Conservation (phyloP, 2,888 invertebrate species). For the Prenolepis imparis region DNA sequence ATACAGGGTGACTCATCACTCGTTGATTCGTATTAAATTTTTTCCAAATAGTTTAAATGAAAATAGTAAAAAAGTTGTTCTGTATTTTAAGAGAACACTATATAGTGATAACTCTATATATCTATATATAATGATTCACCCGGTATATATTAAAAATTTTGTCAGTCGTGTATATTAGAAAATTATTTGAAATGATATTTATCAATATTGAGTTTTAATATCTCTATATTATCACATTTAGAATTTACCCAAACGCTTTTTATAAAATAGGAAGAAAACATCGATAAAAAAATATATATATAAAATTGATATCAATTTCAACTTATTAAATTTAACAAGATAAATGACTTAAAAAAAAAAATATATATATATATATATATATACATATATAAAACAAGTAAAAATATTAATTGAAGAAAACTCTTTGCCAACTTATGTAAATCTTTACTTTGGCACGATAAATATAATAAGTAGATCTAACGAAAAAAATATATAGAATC, state of each 20-base stretch:
- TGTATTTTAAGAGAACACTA: neutral
- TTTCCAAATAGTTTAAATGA: neutral
- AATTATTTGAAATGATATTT: conserved; percentile 17
- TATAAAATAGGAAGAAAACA: conserved; percentile 12
- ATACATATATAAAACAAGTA: neutral
- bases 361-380: too few species aligned
- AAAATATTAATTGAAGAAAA: neutral
- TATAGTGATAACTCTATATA: neutral
- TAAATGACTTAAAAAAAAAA: too few species aligned
- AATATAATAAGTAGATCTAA: conserved; percentile 19
- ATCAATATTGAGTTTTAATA: conserved; percentile 6
- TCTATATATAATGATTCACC: conserved; percentile 36
- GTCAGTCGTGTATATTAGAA: conserved; percentile 21
- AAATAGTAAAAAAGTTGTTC: neutral
- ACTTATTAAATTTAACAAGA: too few species aligned
- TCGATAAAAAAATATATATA: neutral
- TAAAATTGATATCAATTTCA: conserved; percentile 21
- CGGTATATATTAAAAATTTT: conserved; percentile 28
- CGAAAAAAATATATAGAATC: neutral
- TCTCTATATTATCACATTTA: neutral
- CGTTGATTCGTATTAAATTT: neutral
- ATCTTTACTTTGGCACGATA: conserved; percentile 16
- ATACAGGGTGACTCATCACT: conserved; percentile 28
- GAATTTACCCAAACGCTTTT: neutral
- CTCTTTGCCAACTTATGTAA: neutral